Base-by-base conservation (phyloP, 2,888 invertebrate species). In the Hypercompe scribonia region DNA sequence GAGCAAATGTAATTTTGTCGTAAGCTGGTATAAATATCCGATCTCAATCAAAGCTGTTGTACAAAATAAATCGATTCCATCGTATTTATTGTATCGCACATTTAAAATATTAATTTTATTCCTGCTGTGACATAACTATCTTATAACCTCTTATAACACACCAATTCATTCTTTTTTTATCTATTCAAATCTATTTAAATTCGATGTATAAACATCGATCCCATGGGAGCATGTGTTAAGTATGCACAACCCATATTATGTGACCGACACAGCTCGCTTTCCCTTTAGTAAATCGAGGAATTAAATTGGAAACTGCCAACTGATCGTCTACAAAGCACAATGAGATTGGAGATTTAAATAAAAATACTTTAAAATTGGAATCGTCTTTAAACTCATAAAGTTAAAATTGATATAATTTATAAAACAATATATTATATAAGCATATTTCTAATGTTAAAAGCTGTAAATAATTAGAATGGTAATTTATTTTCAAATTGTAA, bases 401-500 rank as follows among this genome's bases (percentile, higher is more conserved):
- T 78, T 69, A 70, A 28, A 77, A 75, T 68, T 66, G 73, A 69
- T 58, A 78, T 67, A 77, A 79, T 80, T 72, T 81, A 80, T n/a
- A 66, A 28, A 36, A 74, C 74, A 71, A 64, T 72, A 70, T 65
- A 54, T 70, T 64, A 67, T 18, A 13, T 79, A 84, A 70, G 18
- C 31, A 31, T 82, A 81, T 39, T 50, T 68, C 58, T 71, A 77
- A 78, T 4, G 34, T 77, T 76, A 65, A 73, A 75, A 78, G 73
- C 76, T 89, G 88, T 90, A 89, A 84, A 89, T 89, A 87, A 81
- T 81, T 81, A 79, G 70, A 78, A 78, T 82, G 83, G 67, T 88
- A 86, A 82, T 85, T 87, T 87, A 87, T 84, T 89, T 88, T 87
- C 84, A 86, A 90, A 89, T 89, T 92, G 92, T 94, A 93, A 93